Evolutionary conservation across 1,140 invertebrate species (phyloP), one percentile per base, ranked within the genome.

Genomic region (Globodera rostochiensis): DNA sequence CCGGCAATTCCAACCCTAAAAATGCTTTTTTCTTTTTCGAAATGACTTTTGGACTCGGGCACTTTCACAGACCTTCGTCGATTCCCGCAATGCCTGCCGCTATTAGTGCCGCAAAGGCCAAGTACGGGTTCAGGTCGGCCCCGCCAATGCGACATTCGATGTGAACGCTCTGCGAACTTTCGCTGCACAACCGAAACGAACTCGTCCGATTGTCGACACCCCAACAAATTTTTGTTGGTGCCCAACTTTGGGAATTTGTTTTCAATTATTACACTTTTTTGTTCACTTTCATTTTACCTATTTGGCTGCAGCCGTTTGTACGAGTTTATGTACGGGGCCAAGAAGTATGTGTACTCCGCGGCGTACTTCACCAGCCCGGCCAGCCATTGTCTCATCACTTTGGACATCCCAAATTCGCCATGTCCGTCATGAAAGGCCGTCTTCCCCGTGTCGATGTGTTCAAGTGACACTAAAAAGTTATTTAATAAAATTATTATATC

Each of bases 171-270:
- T 15, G 21, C 25, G 77, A 78, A 53, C 66, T 78, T n/a, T 66
- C 46, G 19, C 70, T 45, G 64, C 77, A 78, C 49, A 78, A 15
- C 11, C 77, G 64, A 47, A 78, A 78, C 11, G 46, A 53, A 8
- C 77, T 69, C 49, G 77, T 78, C 36, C 64, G 46, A 21, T 78
- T 78, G 64, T 78, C 77, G 4, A 78, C 46, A 36, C 21, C 49
- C 77, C 77, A 78, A 69, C 77, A 78, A 36, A 49, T 69, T 47
- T 78, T 78, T 69, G 77, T 78, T 15, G 77, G 77, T 21, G 77
- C 77, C 66, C 66, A 78, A 47, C 74, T 76, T 45, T 36, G 36
- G 36, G 36, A 36, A 36, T 36, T 36, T 36, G 36, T 36, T 36
- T 19, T 19, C 7, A 7, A 49, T 45, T 75, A 6, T n/a, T 74